These are phyloP conservation scores for Synergus laeviventris DNA, from an alignment of 2,888 invertebrate species.

Conservation along the genomic window DNA sequence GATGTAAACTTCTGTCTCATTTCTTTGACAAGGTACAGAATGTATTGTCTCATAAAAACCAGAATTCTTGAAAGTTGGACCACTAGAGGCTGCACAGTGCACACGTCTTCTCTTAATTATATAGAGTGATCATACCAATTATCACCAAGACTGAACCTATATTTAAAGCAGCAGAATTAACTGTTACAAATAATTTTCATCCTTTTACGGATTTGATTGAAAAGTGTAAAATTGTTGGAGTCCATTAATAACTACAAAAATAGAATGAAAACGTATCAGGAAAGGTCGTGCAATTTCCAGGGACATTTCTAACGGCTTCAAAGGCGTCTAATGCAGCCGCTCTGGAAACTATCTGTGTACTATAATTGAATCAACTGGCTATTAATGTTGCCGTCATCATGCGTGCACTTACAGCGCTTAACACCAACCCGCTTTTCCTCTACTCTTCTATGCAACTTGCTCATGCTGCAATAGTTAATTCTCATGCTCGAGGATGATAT, in stretches of 20 bases:
- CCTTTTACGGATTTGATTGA: background rate
- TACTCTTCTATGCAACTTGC: constrained; percentile 8
- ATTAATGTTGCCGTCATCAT: constrained; percentile 55
- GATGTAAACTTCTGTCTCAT: too few relatives aligned
- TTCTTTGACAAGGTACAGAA: too few relatives aligned
- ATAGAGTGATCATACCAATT: too few relatives aligned
- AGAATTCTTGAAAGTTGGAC: too few relatives aligned
- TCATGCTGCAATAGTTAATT: constrained; percentile 8
- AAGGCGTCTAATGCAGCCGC: constrained; percentile 55
- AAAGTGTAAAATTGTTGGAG: background rate
- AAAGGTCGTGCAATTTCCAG: constrained; percentile 29
- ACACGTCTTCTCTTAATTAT: too few relatives aligned
- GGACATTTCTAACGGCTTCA: constrained; percentile 20
- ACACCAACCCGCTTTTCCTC: constrained; percentile 34
- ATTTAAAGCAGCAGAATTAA: too few relatives aligned
- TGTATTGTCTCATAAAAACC: too few relatives aligned
- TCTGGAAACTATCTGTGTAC: constrained; percentile 52
- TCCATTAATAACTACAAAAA: background rate
- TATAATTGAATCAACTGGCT: constrained; percentile 56
- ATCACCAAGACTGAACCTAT: too few relatives aligned
- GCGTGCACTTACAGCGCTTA: constrained; percentile 50
- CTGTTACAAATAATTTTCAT: too few relatives aligned
- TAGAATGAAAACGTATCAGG: background rate
- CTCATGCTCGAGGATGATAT: background rate
- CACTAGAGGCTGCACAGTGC: too few relatives aligned